Evolutionary conservation across 2,113 vertebrate species (phyloP).

Genomic region (Lanius ludovicianus): DNA sequence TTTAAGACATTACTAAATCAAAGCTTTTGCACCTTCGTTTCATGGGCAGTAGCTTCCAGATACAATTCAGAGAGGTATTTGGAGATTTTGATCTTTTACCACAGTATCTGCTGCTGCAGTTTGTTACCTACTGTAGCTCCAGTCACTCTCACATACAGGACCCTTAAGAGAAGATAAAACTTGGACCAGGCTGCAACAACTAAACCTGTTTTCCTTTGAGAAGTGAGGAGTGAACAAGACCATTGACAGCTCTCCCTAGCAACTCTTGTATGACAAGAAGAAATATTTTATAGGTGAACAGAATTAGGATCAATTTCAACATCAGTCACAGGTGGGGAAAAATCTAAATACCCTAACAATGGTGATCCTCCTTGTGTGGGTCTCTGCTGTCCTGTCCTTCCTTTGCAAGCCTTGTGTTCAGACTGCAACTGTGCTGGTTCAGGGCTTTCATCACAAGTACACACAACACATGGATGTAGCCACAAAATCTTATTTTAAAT

Average conservation of each 20-base stretch:
- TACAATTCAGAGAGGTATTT: neutral
- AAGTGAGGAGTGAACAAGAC: rapidly evolving
- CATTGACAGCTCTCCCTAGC: neutral
- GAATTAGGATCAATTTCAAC: neutral
- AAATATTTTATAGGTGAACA: neutral
- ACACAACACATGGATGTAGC: neutral
- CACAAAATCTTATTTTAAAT: neutral
- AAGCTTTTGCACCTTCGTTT: neutral
- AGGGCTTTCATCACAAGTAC: neutral
- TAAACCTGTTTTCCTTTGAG: neutral
- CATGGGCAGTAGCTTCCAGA: neutral
- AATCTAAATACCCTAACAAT: neutral
- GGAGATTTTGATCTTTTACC: neutral
- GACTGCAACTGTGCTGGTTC: neutral
- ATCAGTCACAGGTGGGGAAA: neutral
- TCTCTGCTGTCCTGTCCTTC: neutral
- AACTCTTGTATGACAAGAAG: neutral
- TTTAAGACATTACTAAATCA: neutral
- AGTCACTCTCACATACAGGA: neutral
- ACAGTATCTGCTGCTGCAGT: neutral
- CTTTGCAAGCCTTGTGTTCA: neutral
- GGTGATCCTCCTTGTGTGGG: neutral
- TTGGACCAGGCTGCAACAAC: neutral
- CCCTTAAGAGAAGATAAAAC: neutral
- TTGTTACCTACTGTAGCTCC: neutral